These are phyloP conservation scores for Rattus rattus DNA, from an alignment of 2,113 vertebrate species.

Conservation along the genomic window DNA sequence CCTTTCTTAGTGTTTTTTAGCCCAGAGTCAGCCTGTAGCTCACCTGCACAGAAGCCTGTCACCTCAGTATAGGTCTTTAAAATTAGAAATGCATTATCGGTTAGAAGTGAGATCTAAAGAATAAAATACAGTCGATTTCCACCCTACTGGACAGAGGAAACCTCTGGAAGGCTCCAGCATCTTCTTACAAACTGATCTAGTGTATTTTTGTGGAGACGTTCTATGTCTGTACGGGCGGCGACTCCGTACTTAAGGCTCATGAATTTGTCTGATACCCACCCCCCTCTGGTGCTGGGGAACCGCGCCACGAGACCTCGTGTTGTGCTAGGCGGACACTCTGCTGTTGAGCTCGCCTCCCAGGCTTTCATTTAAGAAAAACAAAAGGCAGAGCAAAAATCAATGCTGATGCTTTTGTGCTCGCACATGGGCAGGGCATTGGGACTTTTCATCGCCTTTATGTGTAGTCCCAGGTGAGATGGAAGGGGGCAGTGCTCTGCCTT, in stretches of 20 bases:
- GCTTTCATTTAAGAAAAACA: not conserved
- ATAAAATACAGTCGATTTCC: not conserved
- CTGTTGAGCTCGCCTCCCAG: not conserved
- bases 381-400: not conserved
- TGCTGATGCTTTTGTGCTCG: accelerated
- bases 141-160: not conserved
- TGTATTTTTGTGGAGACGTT: not conserved
- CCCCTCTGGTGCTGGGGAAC: not conserved
- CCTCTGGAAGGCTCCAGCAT: not conserved
- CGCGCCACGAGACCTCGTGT: not conserved
- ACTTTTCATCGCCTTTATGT: not conserved
- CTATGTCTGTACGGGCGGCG: not conserved
- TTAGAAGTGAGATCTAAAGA: not conserved
- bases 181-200: not conserved
- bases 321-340: not conserved
- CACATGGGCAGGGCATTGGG: accelerated
- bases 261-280: not conserved
- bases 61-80: not conserved
- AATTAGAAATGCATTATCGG: not conserved
- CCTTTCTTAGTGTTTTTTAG: not conserved
- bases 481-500: not conserved
- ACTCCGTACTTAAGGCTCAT: no score
- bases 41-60: not conserved
- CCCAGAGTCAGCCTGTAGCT: not conserved
- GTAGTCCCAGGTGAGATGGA: not conserved